Evolutionary conservation across 2,797 vertebrate species (phyloP).

Genomic region (Sebastes baramenuke): DNA sequence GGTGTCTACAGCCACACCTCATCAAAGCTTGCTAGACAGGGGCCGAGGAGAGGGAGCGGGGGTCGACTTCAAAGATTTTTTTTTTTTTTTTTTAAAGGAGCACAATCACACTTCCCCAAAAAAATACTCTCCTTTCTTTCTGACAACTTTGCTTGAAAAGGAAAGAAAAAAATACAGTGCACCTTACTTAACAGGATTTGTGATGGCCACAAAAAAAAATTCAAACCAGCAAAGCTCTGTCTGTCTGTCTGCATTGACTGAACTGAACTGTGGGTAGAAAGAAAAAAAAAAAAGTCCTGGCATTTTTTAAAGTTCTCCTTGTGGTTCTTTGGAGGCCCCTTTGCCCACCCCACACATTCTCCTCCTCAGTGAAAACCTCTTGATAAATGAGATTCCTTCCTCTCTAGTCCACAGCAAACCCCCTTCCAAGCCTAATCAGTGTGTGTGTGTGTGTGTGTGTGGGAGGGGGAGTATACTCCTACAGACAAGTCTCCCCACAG

Average conservation of each 20-base stretch:
- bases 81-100: neutral
- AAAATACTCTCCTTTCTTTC: conserved; percentile 26
- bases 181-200: conserved; percentile 18
- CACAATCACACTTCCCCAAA: conserved; percentile 22
- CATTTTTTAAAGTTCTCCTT: conserved; percentile 73
- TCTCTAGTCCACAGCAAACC: conserved; percentile 62
- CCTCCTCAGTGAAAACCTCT: conserved; percentile 66
- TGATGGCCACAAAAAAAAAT: conserved; percentile 15
- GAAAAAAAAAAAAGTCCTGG: conserved; percentile 37
- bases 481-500: conserved; percentile 79
- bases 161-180: neutral
- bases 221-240: conserved; percentile 17
- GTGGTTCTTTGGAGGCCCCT: conserved; percentile 61
- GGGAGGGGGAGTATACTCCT: conserved; percentile 46
- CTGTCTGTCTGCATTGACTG: conserved; percentile 25
- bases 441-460: conserved; percentile 27
- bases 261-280: conserved; percentile 38
- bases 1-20: conserved; percentile 75
- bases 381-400: conserved; percentile 83
- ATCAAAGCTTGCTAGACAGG: conserved; percentile 65
- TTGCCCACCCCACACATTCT: conserved; percentile 64
- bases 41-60: conserved; percentile 13
- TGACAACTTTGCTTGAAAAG: conserved; percentile 12
- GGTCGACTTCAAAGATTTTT: conserved; percentile 56
- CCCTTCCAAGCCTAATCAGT: conserved; percentile 62